Evolutionary conservation across 2,797 vertebrate genomes (phyloP).

Genomic region (Salmo trutta): DNA sequence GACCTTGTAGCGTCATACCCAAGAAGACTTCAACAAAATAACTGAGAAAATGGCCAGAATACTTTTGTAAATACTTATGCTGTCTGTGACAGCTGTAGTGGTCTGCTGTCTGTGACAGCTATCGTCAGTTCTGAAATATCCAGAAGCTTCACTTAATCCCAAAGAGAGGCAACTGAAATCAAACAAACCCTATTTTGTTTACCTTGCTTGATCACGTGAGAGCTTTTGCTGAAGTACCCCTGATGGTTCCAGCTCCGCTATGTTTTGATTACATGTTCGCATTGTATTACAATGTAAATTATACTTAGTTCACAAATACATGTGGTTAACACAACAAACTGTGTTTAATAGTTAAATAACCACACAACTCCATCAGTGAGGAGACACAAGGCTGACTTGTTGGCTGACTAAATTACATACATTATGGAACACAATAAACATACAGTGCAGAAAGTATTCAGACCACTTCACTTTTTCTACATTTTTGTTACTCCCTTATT

Average conservation of each 20-base stretch:
- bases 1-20: too few relatives aligned
- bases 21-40: too few relatives aligned
- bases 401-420: background rate
- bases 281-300: too few relatives aligned
- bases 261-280: background rate
- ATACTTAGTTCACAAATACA: background rate
- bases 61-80: too few relatives aligned
- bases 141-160: background rate
- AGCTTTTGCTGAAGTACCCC: background rate
- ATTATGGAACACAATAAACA: too few relatives aligned
- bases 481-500: too few relatives aligned
- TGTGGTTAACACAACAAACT: background rate
- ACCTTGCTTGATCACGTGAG: conserved; percentile 42
- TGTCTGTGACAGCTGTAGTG: too few relatives aligned
- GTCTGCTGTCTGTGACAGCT: conserved; percentile 36
- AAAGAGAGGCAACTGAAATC: background rate
- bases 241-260: background rate
- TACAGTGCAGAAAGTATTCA: too few relatives aligned
- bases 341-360: background rate
- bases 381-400: background rate
- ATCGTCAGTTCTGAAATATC: too few relatives aligned
- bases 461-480: too few relatives aligned
- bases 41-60: too few relatives aligned
- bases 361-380: background rate
- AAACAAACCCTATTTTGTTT: conserved; percentile 3